A percentile compares a stretch with the other conserved stretches of the same genome.
These are phyloP conservation scores for Lochmaea crataegi DNA, from an alignment of 2,888 invertebrate species.

Conservation along the genomic window DNA sequence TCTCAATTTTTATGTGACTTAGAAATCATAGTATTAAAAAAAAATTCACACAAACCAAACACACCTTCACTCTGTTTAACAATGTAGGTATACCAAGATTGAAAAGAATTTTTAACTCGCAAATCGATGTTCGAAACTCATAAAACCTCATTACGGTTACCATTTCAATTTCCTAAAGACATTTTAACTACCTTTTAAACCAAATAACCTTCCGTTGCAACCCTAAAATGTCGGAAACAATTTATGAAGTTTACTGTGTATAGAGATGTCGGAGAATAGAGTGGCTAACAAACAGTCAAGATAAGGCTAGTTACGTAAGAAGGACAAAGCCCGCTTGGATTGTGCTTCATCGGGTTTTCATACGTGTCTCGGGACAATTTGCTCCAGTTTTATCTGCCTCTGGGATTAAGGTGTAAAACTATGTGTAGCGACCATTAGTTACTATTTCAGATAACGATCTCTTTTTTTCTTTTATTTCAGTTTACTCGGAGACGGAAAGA, in stretches of 20 bases:
- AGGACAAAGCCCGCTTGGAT: constrained; percentile 10
- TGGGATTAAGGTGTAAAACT: constrained; percentile 60
- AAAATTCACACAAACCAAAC: neutral
- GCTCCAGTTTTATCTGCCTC: constrained; percentile 54
- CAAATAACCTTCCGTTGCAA: neutral
- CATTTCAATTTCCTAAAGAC: constrained; percentile 5
- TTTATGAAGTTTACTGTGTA: constrained; percentile 8
- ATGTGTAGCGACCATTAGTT: constrained; percentile 38
- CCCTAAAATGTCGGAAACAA: constrained; percentile 6
- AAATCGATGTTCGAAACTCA: neutral
- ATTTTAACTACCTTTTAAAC: constrained; percentile 1
- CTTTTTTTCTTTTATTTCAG: neutral
- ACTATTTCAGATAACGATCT: constrained; percentile 1
- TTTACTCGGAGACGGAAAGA: neutral
- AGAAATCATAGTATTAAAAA: no score
- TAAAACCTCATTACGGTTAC: neutral
- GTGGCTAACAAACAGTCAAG: constrained; percentile 8
- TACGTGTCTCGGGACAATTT: constrained; percentile 59
- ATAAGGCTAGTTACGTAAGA: constrained; percentile 3
- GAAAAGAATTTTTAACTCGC: no score
- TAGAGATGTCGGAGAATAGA: neutral
- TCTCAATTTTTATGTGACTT: no score
- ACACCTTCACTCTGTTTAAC: neutral
- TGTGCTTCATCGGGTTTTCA: constrained; percentile 56
- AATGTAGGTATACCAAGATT: neutral